Percentiles rank a stretch among this genome's conserved stretches.
These are phyloP conservation scores for Oscheius onirici DNA, from an alignment of 2,888 invertebrate genomes.

Conservation along the genomic window DNA sequence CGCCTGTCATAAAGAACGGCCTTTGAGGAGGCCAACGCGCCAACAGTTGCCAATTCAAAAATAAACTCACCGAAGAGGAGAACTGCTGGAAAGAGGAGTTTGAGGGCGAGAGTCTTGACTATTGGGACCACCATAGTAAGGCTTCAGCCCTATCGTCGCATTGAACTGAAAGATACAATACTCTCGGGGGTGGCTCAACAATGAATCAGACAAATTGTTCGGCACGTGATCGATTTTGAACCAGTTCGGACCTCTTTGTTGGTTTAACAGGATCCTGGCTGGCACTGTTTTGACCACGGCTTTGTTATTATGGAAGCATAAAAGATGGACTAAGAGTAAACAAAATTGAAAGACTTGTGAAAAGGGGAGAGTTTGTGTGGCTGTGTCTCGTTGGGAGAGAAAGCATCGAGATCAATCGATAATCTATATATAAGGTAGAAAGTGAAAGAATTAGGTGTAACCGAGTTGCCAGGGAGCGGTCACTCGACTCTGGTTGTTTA, in stretches of 20 bases:
- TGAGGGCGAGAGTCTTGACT: constrained; percentile 14
- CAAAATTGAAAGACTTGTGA: too few relatives aligned
- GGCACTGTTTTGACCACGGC: constrained; percentile 11
- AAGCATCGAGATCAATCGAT: too few relatives aligned
- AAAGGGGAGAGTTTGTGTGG: too few relatives aligned
- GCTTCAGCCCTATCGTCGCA: neutral
- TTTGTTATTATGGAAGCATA: too few relatives aligned
- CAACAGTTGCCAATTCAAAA: constrained; percentile 19
- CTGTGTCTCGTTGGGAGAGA: too few relatives aligned
- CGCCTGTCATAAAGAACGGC: constrained; percentile 9
- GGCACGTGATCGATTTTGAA: constrained; percentile 29
- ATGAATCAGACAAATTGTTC: constrained; percentile 29
- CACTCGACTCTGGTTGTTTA: constrained; percentile 6
- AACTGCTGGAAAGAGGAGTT: constrained; percentile 3
- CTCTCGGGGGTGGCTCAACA: neutral
- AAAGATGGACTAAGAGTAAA: too few relatives aligned
- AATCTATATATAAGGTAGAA: too few relatives aligned
- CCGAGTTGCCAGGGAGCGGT: neutral
- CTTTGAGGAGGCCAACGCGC: constrained; percentile 7
- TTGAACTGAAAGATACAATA: constrained; percentile 4
- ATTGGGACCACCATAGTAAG: constrained; percentile 15
- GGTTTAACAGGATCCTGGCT: neutral
- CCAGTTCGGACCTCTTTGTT: constrained; percentile 15
- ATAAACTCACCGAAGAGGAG: constrained; percentile 23
- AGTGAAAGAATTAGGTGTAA: too few relatives aligned